Base-by-base conservation (phyloP, 1,140 invertebrate genomes). In the Ylistrum balloti region DNA sequence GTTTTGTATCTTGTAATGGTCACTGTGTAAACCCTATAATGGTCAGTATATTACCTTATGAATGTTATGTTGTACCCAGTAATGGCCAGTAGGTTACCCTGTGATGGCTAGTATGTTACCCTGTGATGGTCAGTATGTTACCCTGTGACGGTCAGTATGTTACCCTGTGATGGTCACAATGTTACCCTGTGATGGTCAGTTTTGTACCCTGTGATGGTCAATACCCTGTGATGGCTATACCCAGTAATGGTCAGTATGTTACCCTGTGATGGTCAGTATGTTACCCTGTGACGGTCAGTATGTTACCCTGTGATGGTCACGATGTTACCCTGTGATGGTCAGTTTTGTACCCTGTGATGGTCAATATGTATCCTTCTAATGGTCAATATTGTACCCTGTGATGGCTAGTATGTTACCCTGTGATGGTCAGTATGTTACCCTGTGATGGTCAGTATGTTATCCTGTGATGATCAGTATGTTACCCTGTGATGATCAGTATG, bases 141-240 rank as follows among this genome's bases (percentile, higher is more conserved):
- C 20, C 45, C 45, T 48, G 45, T 48, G 45, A 48, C 22, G 45
- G 45, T 48, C 45, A 48, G 45, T 48, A 48, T n/a, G n/a, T 48
- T 48, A 17, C 56, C 56, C 56, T 74, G 56, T 74, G 56, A 3
- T 74, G 56, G 22, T 28, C 56, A n/a, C n/a, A 74, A 17, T 74
- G 17, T 74, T 74, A 17, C 56, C 56, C 56, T 74, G 56, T 74
- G n/a, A 74, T 74, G 56, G 22, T 74, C 56, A 74, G 56, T 74
- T 7, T 74, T n/a, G 22, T 56, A 22, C 13, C 56, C 22, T 28
- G 56, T 74, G 56, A 28, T 74, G 15, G 0, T 74, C 56, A 74
- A n/a, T 74, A 5, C n/a, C 3, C 20, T 28, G 22, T 74, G 56
- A 28, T 74, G 56, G 5, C n/a, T n/a, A 11, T 74, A n/a, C 56